Conservation (phyloP, 2,113 vertebrate species). For the Lophius piscatorius region DNA sequence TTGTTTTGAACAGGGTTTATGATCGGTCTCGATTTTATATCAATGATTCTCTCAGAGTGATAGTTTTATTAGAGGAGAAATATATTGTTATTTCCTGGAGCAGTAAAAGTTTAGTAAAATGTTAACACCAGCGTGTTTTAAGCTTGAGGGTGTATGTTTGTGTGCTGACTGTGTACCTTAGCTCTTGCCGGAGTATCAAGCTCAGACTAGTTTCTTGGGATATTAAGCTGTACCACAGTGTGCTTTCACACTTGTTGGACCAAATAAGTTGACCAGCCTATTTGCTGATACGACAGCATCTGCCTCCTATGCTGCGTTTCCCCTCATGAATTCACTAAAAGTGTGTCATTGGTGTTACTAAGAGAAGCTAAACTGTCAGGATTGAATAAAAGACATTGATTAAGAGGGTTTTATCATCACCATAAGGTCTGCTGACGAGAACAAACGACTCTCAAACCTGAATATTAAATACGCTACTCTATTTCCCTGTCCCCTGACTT, state of each 20-base stretch:
- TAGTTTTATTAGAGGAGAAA: conserved; percentile 62
- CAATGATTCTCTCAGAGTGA: conserved; percentile 53
- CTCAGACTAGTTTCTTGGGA: conserved; percentile 46
- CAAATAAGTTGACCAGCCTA: conserved; percentile 44
- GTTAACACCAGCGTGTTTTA: conserved; percentile 43
- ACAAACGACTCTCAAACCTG: conserved; percentile 46
- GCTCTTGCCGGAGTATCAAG: conserved; percentile 18
- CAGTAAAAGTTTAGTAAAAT: conserved; percentile 68
- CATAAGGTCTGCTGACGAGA: conserved; percentile 10
- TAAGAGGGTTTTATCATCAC: conserved; percentile 16
- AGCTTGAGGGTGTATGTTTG: conserved; percentile 22
- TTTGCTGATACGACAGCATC: conserved; percentile 51
- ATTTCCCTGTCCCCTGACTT: conserved; percentile 32
- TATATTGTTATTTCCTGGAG: conserved; percentile 67
- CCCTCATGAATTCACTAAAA: conserved; percentile 46
- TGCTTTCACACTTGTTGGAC: conserved; percentile 48
- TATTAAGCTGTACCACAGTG: conserved; percentile 25
- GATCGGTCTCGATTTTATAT: conserved; percentile 61
- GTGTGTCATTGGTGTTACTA: conserved; percentile 40
- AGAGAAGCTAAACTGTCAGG: conserved; percentile 33
- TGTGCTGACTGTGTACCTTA: conserved; percentile 21
- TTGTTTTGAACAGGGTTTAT: conserved; percentile 70
- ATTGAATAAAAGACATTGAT: conserved; percentile 26
- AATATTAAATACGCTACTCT: conserved; percentile 34
- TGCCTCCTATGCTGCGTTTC: conserved; percentile 37